Evolutionary conservation across 2,888 invertebrate species (phyloP), one percentile per base, ranked within the genome.

Genomic region (Merodon equestris): DNA sequence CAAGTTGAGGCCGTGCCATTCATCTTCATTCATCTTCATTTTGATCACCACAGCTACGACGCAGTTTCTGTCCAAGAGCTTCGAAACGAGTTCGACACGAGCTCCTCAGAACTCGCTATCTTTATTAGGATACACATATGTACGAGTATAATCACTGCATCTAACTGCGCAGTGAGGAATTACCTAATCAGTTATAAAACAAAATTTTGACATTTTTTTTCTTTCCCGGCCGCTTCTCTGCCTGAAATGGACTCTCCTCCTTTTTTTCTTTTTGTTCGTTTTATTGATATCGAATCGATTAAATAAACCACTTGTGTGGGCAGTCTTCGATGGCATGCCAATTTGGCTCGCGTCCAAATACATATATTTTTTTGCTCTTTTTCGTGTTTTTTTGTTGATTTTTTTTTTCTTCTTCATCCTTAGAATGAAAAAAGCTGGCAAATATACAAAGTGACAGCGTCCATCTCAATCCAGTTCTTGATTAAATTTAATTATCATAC

Each of bases 251-350:
- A 70, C 47, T 60, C 45, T 54, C 27, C 27, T 36, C 36, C 48
- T 54, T 18, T 56, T 47, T 47, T 27, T 27, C 27, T 27, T 27
- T 27, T 4, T 27, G 14, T 18, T 57, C 18, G 27, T 27, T 27
- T 27, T 27, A 27, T 27, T 27, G 7, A 27, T 27, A 27, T n/a
- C 19, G 38, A 58, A 51, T 58, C 58, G 56, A 36, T 56, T 53
- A 45, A 53, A 53, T 38, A 53, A 27, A 45, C 60, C 58, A 60
- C 60, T 70, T 70, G 58, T 45, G 54, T 45, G 38, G 18, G 10
- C 1, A 45, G 53, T 38, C 53, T 60, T 19, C 42, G 54, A 54
- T 47, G 54, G 61, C 54, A 70, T 56, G 70, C 70, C 70, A 70
- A 61, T 34, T 56, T 70, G 70, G 70, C 47, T 54, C 1, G 40